Evolutionary conservation across 2,113 vertebrate genomes (phyloP), one percentile per base, ranked within the genome.

Genomic region (Sphyrna mokarran): DNA sequence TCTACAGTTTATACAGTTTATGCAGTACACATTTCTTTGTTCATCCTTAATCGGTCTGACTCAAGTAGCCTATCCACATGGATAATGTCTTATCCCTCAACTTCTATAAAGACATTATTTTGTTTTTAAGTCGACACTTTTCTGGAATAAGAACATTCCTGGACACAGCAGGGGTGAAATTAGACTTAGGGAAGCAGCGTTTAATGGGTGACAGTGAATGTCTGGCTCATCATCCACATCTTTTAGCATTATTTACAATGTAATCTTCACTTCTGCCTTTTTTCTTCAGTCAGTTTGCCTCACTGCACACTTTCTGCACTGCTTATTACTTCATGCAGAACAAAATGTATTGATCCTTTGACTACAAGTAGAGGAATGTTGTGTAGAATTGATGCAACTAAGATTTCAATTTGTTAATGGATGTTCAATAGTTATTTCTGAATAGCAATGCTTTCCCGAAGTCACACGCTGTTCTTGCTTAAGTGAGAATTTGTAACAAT

Each of bases 211-310:
- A 91, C 20, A 18, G 8, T 11, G 33, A 63, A 63, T 9, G 58
- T 83, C n/a, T 37, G n/a, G n/a, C 70, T 80, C 33, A 91, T 91
- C 54, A 63, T 93, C 89, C 89, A 93, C 66, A 66, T 20, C 89
- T 66, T 14, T 61, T n/a, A 66, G 63, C 61, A 40, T 66, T 37
- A 40, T 93, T 66, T 93, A 66, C 18, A 68, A 93, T 66, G 63
- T 93, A 66, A 66, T 93, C 54, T 16, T 66, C 16, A 68, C n/a
- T 37, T 66, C 58, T 93, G 5, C n/a, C 33, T 20, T 10, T 22
- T 95, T 72, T 29, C 11, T 43, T 72, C 23, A 48, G 69, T 95
- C 14, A 14, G 18, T 72, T 72, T 48, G 10, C 40, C 33, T 70
- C 69, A 72, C 26, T 48, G 93, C 37, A 48, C 40, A 95, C 3